These are phyloP conservation scores for Natrix natrix DNA, from an alignment of 2,797 vertebrate genomes.

Conservation along the genomic window DNA sequence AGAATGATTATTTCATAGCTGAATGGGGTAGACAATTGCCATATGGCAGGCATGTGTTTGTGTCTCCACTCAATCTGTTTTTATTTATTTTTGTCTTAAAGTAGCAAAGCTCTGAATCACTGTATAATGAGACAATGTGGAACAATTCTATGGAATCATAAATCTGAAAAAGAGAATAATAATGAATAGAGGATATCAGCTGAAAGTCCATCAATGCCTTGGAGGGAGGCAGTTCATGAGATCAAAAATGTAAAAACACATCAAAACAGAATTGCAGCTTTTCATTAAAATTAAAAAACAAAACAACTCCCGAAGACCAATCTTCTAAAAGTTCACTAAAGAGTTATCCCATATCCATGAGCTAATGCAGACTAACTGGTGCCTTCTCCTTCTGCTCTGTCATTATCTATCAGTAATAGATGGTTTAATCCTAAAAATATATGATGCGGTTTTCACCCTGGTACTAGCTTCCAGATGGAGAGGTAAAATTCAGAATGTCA, in stretches of 20 bases:
- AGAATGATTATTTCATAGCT: neutral
- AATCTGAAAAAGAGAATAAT: constrained; percentile 21
- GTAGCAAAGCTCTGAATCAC: constrained; percentile 12
- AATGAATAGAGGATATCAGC: neutral
- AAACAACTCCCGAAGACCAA: constrained; percentile 19
- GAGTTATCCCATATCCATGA: constrained; percentile 69
- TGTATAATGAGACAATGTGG: constrained; percentile 14
- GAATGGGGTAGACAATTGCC: constrained; percentile 21
- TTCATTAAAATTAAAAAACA: constrained; percentile 16
- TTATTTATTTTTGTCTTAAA: constrained; percentile 9
- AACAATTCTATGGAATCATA: constrained; percentile 18
- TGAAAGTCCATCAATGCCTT: constrained; percentile 41
- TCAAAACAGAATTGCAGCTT: constrained; percentile 48
- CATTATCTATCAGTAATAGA: constrained; percentile 76
- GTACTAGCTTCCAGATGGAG: constrained; percentile 58
- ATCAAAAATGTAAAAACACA: constrained; percentile 53
- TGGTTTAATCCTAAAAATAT: constrained; percentile 71
- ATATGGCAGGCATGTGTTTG: neutral
- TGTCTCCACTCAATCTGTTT: constrained; percentile 19
- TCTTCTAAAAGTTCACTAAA: constrained; percentile 61
- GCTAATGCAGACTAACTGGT: constrained; percentile 77
- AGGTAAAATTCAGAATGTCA: constrained; percentile 64
- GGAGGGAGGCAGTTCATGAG: constrained; percentile 46
- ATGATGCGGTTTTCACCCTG: constrained; percentile 67
- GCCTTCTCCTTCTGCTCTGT: constrained; percentile 71